Base-by-base conservation (phyloP, 2,113 vertebrate species). In the Bungarus multicinctus region DNA sequence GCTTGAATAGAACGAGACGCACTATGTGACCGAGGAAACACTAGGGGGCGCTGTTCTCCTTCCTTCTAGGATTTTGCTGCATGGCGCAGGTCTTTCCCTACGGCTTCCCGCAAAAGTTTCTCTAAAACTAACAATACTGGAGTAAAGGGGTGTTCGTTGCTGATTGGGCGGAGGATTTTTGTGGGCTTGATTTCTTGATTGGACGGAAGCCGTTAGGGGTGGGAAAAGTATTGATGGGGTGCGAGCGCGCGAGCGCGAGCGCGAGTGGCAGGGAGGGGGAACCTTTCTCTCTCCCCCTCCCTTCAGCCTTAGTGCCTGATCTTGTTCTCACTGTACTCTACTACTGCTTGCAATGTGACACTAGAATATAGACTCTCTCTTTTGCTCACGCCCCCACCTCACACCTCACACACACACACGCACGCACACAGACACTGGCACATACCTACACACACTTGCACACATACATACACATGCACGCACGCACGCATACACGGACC, bases 291-390 rank as follows among this genome's bases (percentile, higher is more conserved):
- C 86, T 47, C 96, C 95, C 95, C 95, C 95, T 93, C 92, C 47
- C 93, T 58, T 39, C 97, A 96, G 95, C 96, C 95, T 90, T 92
- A 91, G 94, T 96, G 96, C 94, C 96, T 95, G 85, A 94, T 95
- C 88, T 92, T 1, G 95, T 95, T 94, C 96, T 94, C 95, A 74
- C 93, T 89, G 95, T 93, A 95, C 96, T 94, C 96, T 43, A 93
- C 94, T 93, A 95, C 90, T 43, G 97, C 97, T 97, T 94, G 96
- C 96, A 95, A 97, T 98, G 97, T 97, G 97, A 97, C 96, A 95
- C 96, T 95, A 88, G 94, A 96, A 96, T 96, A 95, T 93, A 95
- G 57, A 91, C 92, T 94, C 94, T 93, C 92, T 91, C 23, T 87
- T 39, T 52, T 43, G 30, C 55, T n/a, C 81, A 30, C 69, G 0